Base-by-base conservation (phyloP, 2,797 vertebrate genomes). In the Thaleichthys pacificus region DNA sequence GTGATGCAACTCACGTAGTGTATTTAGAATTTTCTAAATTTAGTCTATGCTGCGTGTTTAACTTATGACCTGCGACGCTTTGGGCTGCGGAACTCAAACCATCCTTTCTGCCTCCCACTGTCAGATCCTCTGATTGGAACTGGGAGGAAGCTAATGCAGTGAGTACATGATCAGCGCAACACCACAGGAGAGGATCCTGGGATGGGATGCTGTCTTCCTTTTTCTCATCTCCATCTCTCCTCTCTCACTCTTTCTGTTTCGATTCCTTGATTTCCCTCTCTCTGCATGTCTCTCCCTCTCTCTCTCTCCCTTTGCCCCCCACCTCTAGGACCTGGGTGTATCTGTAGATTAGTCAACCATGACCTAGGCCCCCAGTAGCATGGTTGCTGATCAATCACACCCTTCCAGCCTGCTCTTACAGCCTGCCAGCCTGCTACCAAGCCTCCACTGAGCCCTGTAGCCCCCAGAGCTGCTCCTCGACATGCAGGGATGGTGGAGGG, bases 401-500 rank as follows among this genome's bases (percentile, higher is more conserved):
- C 11, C 38, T 11, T 42, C 38, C 38, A 42, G 38, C 8, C 38
- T 1, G 38, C 38, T 42, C 6, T 12, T 11, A 42, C 8, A 42
- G 28, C 28, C 28, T 30, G 2, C 3, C 28, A 30, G 28, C 35
- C 9, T 9, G 35, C 35, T 38, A 3, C 42, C 42, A 3, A 12
- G 2, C 42, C 12, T 47, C 42, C 28, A 65, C 28, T 1, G 0
- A 66, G 69, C 65, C 77, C 71, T 61, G 73, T 7, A 73, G 71
- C 68, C 66, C 66, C 62, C 47, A 76, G 65, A 3, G 73, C 49
- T 76, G 9, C 38, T 49, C 21, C 3, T 21, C 7, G 80, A 82
- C 35, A n/a, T 28, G 28, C 68, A 14, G 42, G 8, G 73, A 76
- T 68, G 62, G 42, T 66, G 81, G 82, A 5, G 24, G 22, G 24